Evolutionary conservation across 2,797 vertebrate species (phyloP).

Genomic region (Petrocephalus schoutedeni): DNA sequence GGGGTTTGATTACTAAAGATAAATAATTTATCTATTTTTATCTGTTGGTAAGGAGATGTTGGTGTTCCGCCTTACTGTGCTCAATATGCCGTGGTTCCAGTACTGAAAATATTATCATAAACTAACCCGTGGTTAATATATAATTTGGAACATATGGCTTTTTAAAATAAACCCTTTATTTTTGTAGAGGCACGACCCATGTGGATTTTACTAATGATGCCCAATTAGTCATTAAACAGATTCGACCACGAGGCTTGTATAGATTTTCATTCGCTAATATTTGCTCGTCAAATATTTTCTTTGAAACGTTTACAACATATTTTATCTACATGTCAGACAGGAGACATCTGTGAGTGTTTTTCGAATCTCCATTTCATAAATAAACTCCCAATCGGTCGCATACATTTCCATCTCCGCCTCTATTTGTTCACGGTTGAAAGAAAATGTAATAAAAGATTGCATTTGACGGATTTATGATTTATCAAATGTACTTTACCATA

Average conservation of each 20-base stretch:
- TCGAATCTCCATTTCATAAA: slow-evolving; percentile 64
- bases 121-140: slow-evolving; percentile 82
- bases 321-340: slow-evolving; percentile 69
- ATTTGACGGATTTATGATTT: slow-evolving; percentile 78
- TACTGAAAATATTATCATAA: slow-evolving; percentile 55
- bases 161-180: slow-evolving; percentile 68
- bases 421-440: slow-evolving; percentile 81
- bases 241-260: slow-evolving; percentile 68
- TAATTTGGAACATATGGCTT: slow-evolving; percentile 97
- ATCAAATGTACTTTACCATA: slow-evolving; percentile 85
- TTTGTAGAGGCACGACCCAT: slow-evolving; percentile 70
- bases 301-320: slow-evolving; percentile 80
- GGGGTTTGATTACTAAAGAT: slow-evolving; percentile 44
- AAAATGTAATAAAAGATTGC: slow-evolving; percentile 74
- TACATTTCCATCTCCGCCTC: slow-evolving; percentile 53
- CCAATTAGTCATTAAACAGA: slow-evolving; percentile 85
- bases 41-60: slow-evolving; percentile 65
- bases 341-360: slow-evolving; percentile 79
- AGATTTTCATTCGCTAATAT: slow-evolving; percentile 84
- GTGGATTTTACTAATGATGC: slow-evolving; percentile 83
- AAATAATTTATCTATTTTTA: slow-evolving; percentile 52
- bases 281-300: slow-evolving; percentile 98
- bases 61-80: slow-evolving; percentile 59
- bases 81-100: slow-evolving; percentile 50
- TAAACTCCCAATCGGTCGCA: slow-evolving; percentile 62